phyloP scores from a whole-genome alignment of 2,113 vertebrate genomes.

The Xyrauchen texanus region DNA sequence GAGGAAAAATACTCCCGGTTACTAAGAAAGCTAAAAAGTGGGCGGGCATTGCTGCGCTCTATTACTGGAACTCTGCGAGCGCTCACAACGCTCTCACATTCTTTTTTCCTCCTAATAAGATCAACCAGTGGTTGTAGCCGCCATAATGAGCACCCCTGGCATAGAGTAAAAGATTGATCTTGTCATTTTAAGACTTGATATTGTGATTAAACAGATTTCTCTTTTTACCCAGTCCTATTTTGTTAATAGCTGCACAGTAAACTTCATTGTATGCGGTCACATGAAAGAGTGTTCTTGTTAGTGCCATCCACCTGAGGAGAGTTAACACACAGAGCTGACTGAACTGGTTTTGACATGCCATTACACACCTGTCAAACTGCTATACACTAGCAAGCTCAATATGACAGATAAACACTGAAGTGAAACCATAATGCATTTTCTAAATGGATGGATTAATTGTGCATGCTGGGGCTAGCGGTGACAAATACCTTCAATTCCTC shows the following conservation, averaged over 20 bases:
- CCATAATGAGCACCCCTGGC: too few relatives aligned
- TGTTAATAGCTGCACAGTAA: background rate
- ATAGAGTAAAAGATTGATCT: too few relatives aligned
- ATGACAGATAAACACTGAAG: conserved; percentile 30
- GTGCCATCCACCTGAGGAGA: background rate
- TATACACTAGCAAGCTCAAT: conserved; percentile 13
- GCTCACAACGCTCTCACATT: too few relatives aligned
- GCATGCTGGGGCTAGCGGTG: conserved; percentile 12
- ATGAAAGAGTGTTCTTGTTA: background rate
- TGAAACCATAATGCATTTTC: conserved; percentile 28
- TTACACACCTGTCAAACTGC: conserved; percentile 34
- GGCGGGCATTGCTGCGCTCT: too few relatives aligned
- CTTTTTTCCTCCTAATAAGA: too few relatives aligned
- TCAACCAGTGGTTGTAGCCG: too few relatives aligned
- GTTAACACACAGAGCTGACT: background rate
- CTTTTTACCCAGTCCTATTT: too few relatives aligned
- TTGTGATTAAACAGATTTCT: too few relatives aligned
- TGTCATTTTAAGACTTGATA: too few relatives aligned
- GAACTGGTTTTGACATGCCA: conserved; percentile 26
- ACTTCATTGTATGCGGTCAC: background rate
- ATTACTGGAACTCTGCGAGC: too few relatives aligned
- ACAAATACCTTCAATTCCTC: conserved; percentile 84
- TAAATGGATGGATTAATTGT: conserved; percentile 29
- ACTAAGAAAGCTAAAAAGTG: too few relatives aligned
- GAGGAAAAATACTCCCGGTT: too few relatives aligned